These are phyloP conservation scores for Neomorphus geoffroyi DNA, from an alignment of 2,797 vertebrate species.

Conservation along the genomic window DNA sequence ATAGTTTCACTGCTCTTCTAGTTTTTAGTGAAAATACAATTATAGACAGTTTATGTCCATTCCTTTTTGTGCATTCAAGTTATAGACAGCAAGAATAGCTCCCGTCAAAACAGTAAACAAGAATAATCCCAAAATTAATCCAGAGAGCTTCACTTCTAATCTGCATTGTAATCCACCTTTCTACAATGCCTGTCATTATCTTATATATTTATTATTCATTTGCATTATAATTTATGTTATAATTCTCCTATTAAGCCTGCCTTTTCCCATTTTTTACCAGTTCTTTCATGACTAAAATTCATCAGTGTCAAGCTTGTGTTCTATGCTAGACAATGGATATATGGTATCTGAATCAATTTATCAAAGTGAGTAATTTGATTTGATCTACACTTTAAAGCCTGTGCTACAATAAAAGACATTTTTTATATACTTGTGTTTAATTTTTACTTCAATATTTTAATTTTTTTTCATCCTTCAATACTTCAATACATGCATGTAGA, in stretches of 20 bases:
- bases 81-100: not conserved
- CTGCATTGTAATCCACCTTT: not conserved
- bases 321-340: not conserved
- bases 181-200: not conserved
- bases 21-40: not conserved
- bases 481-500: not conserved
- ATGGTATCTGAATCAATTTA: not conserved
- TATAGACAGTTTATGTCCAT: not conserved
- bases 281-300: not conserved
- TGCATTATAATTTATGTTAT: not conserved
- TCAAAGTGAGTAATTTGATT: not conserved
- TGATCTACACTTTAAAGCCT: not conserved
- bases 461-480: not conserved
- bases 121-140: not conserved
- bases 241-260: not conserved
- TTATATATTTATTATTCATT: not conserved
- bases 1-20: not conserved
- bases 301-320: not conserved
- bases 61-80: not conserved
- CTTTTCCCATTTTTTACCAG: not conserved
- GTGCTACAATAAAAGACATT: not conserved
- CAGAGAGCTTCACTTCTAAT: not conserved
- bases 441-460: not conserved
- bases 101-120: constrained; percentile 10
- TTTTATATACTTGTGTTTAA: not conserved